Conservation (phyloP, 1,140 invertebrate species). For the Magallana ariakensis region DNA sequence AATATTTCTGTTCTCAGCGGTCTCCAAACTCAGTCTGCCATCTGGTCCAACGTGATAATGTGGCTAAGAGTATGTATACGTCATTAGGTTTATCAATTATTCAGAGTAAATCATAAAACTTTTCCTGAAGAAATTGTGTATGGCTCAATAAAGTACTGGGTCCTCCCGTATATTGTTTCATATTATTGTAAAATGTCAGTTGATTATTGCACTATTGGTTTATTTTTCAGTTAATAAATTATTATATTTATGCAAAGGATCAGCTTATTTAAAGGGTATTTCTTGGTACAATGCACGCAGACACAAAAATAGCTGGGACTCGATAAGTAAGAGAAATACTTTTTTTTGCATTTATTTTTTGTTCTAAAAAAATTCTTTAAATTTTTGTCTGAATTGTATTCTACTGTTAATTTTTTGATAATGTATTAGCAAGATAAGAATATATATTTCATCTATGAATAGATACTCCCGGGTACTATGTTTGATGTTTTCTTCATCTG, state of each 20-base stretch:
- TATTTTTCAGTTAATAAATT: slow-evolving; percentile 15
- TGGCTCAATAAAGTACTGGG: not conserved
- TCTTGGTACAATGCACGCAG: no score
- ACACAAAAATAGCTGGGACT: no score
- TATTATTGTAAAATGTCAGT: not conserved
- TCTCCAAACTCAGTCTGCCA: slow-evolving; percentile 3
- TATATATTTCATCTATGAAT: no score
- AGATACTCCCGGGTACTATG: no score
- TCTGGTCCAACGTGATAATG: not conserved
- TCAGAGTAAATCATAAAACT: slow-evolving; percentile 21
- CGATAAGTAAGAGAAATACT: no score
- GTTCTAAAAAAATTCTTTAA: no score
- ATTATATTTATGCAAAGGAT: slow-evolving; percentile 10
- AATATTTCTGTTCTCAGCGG: not conserved
- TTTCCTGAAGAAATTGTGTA: slow-evolving; percentile 11
- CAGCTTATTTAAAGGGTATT: no score
- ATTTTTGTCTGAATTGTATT: no score
- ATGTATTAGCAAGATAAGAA: no score
- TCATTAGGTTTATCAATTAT: slow-evolving; percentile 25
- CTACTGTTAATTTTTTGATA: no score
- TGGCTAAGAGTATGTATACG: not conserved
- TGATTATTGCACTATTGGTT: not conserved
- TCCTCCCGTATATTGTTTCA: not conserved
- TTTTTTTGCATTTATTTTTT: no score
- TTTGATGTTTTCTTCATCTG: no score